Evolutionary conservation across 2,888 invertebrate genomes (phyloP).

Genomic region (Scaptomyza caliginosa): DNA sequence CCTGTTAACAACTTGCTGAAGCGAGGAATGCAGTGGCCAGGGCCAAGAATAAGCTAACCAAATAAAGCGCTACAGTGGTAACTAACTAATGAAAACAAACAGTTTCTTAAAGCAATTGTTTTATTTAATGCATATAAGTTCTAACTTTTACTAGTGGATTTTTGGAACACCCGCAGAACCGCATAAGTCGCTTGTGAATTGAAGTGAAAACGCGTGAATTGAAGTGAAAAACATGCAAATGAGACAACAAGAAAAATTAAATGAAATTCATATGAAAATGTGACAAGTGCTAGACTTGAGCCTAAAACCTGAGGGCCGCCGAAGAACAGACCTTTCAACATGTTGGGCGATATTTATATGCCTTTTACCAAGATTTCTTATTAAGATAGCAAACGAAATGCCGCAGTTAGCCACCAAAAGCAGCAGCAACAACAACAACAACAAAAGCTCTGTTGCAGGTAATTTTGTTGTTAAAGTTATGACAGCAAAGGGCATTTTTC

Average conservation of each 20-base stretch:
- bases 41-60: constrained; percentile 33
- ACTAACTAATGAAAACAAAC: background rate
- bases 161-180: constrained; percentile 46
- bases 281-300: constrained; percentile 54
- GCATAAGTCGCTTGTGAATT: constrained; percentile 48
- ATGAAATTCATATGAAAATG: constrained; percentile 77
- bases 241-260: constrained; percentile 46
- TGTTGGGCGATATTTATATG: constrained; percentile 79
- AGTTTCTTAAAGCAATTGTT: background rate
- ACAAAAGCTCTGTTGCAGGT: constrained; percentile 34
- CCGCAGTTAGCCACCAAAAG: constrained; percentile 45
- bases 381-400: constrained; percentile 56
- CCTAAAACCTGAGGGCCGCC: constrained; percentile 7
- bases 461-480: constrained; percentile 55
- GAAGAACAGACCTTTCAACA: constrained; percentile 33
- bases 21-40: constrained; percentile 27
- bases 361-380: constrained; percentile 69
- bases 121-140: background rate
- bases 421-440: too few relatives aligned
- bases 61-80: constrained; percentile 14
- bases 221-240: constrained; percentile 68
- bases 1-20: constrained; percentile 22
- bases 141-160: background rate
- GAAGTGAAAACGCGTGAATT: constrained; percentile 51
- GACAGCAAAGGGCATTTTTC: constrained; percentile 54